A percentile compares a stretch with the other conserved stretches of the same genome.
phyloP scores from a whole-genome alignment of 2,113 vertebrate genomes.

The zebrafish (Danio rerio) region DNA sequence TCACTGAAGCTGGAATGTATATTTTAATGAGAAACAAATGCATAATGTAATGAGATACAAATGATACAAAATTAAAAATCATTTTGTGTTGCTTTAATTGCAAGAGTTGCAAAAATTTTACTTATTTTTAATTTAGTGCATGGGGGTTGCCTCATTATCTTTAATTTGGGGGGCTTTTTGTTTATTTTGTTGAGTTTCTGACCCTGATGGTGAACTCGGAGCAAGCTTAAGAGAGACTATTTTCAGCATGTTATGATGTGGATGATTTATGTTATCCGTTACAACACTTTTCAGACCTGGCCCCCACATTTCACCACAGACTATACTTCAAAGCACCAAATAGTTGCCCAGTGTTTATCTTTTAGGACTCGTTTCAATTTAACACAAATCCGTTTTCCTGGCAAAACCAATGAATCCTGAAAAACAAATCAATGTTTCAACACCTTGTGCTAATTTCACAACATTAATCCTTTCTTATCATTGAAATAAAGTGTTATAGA shows the following conservation, averaged over 20 bases:
- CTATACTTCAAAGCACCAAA: conserved; percentile 4
- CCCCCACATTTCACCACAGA: not conserved
- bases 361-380: not conserved
- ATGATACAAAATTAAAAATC: no score
- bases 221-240: not conserved
- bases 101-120: no score
- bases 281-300: not conserved
- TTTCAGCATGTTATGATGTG: not conserved
- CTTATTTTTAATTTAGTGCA: no score
- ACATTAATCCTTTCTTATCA: not conserved
- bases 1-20: no score
- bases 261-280: conserved; percentile 5
- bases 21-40: no score
- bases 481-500: not conserved
- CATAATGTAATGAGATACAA: no score
- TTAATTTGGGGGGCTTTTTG: no score
- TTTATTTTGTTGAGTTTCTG: no score
- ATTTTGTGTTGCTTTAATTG: no score
- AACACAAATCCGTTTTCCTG: not conserved
- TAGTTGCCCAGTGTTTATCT: not conserved
- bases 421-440: conserved; percentile 34
- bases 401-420: not conserved
- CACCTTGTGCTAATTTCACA: not conserved
- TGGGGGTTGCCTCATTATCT: no score
- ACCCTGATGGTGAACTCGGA: not conserved